Base-by-base conservation (phyloP, 2,113 vertebrate genomes). In the Gymnogyps californianus region DNA sequence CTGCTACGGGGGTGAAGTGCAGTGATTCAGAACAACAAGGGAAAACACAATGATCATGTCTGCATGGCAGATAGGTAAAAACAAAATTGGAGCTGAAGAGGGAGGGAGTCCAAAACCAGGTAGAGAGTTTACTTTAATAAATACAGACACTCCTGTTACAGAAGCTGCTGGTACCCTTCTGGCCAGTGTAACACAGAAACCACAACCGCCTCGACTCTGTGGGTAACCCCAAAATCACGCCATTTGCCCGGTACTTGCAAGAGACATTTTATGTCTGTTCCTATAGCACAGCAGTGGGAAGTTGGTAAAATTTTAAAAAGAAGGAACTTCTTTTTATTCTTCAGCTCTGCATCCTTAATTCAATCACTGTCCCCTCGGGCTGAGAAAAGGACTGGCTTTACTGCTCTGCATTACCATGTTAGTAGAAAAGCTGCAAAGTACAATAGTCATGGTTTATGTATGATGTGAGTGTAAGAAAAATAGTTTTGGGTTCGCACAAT, bases 311-410 rank as follows among this genome's bases (percentile, higher is more conserved):
- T 65, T 22, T 67, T 69, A 10, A 67, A 51, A 52, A 70, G 46
- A 69, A 93, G 18, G 9, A 40, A 49, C 15, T 31, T 78, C 5
- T 46, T 72, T 70, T 74, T 32, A 52, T 69, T 80, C 58, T 59
- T 83, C 82, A 78, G 28, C 26, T 93, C 46, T 72, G 52, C 66
- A 52, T 72, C 44, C 21, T 59, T 93, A 93, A 97, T 91, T 90
- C 78, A 82, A 83, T 51, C 85, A 76, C 44, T 79, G 75, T 76
- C 70, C 78, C 82, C 52, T 76, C 11, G 0, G 81, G 90, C 65
- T 83, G 36, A 87, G 20, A 40, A 84, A 81, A 95, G 32, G 74
- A 47, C n/a, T 59, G 38, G 26, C 40, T 93, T 92, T 59, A 52
- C 47, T 64, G 36, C 13, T 85, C 47, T n/a, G n/a, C 55, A 49